Evolutionary conservation across 1,140 invertebrate genomes (phyloP), one percentile per base, ranked within the genome.

Genomic region (Hycleus phaleratus): DNA sequence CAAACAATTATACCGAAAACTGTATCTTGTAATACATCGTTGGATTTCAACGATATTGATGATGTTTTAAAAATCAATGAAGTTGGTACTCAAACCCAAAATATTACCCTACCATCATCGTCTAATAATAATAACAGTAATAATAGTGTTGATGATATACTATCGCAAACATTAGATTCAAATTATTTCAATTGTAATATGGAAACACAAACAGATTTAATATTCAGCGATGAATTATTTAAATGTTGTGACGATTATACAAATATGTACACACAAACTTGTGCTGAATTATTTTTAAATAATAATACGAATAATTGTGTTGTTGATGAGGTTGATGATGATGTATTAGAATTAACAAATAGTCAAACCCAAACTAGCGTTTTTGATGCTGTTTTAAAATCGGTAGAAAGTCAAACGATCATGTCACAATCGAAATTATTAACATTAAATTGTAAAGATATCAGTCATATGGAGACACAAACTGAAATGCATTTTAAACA

Each of bases 181-280:
- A 76, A 73, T 64, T 71, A 77, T 52, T 77, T 79, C 51, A 73
- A 76, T 8, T 79, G 77, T 45, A 79, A 79, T 56, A 80, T 76
- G 49, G 79, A 82, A 64, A 82, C 80, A 0, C 80, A 82, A 70
- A 82, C 80, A 0, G 80, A 81, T 64, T 68, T 76, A 46, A 75
- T 73, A 50, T 76, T 71, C 24, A 51, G 67, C 7, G 64, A 68
- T 57, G 65, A 69, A 10, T 57, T 71, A 11, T 66, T 72, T 0
- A 77, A 63, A 46, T 57, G 38, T 38, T 54, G 60, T 32, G 70
- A 72, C 62, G 74, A 78, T 7, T 81, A 80, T 51, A 78, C 47
- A 7, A 64, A 83, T 58, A 83, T 76, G 64, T 81, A 76, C 58
- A 84, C 82, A 2, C 82, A 84, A 66, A 84, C 82, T 7, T 82